Evolutionary conservation across 23 tunicate species (phyloP).

Genomic region (Styela plicata): DNA sequence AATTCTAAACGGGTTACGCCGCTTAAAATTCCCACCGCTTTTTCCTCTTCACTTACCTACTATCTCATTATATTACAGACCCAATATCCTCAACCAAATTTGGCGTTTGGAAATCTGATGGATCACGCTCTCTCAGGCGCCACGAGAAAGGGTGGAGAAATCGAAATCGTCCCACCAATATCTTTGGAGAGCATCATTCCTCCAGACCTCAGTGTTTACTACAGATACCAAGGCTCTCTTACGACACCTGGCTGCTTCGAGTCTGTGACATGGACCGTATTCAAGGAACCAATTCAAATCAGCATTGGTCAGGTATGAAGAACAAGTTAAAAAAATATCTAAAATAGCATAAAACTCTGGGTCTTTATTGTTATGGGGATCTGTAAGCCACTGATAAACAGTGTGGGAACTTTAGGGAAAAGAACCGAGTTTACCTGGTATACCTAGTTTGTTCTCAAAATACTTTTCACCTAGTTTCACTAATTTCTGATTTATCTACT

Average conservation of each 20-base stretch:
- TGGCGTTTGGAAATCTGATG: constrained; percentile 1
- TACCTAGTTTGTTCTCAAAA: no score
- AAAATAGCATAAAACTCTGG: no score
- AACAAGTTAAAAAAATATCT: not conserved
- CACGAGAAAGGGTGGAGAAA: not conserved
- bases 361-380: no score
- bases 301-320: constrained; percentile 33
- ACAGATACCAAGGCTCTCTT: constrained; percentile 78
- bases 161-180: constrained; percentile 3
- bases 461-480: no score
- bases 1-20: no score
- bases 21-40: no score
- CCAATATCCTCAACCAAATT: not conserved
- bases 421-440: no score
- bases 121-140: constrained; percentile 3
- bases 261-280: constrained; percentile 76
- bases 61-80: constrained; percentile 19
- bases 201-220: constrained; percentile 8
- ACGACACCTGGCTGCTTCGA: constrained; percentile 76
- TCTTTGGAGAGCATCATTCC: constrained; percentile 20
- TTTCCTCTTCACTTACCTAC: no score
- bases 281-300: constrained; percentile 39
- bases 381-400: no score
- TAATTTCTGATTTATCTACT: no score
- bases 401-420: no score